A percentile compares a stretch with the other conserved stretches of the same genome.
Conservation (phyloP, 1,140 invertebrate genomes). For the Zelostemma sp. region DNA sequence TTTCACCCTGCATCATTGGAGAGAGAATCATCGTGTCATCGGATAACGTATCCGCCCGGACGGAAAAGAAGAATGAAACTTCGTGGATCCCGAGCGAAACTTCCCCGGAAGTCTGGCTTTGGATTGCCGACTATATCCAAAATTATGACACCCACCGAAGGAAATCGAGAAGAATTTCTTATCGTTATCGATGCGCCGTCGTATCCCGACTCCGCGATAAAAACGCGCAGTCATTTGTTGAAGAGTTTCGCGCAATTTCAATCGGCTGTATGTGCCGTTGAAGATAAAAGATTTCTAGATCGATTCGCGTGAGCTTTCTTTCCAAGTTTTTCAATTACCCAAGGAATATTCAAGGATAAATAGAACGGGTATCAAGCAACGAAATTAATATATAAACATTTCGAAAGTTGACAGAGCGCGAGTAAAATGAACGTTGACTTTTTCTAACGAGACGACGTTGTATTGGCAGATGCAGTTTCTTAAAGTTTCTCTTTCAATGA, state of each 20-base stretch:
- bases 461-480: no score
- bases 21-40: conserved; percentile 24
- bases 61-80: conserved; percentile 22
- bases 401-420: no score
- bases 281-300: conserved; percentile 1
- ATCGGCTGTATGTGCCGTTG: conserved; percentile 6
- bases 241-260: conserved; percentile 13
- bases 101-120: conserved; percentile 1
- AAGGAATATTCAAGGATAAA: conserved; percentile 1
- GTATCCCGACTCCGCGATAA: background rate
- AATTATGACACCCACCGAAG: conserved; percentile 16
- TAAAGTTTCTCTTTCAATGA: no score
- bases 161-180: conserved; percentile 15
- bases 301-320: background rate
- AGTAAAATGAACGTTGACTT: no score
- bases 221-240: conserved; percentile 14
- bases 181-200: conserved; percentile 13
- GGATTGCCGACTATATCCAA: conserved; percentile 9
- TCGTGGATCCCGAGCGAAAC: background rate
- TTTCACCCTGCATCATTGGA: conserved; percentile 1
- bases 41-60: conserved; percentile 27
- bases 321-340: conserved; percentile 17
- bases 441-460: no score
- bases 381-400: background rate
- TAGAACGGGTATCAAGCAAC: background rate